phyloP scores from a whole-genome alignment of 2,113 vertebrate genomes.

The Entelurus aequoreus region DNA sequence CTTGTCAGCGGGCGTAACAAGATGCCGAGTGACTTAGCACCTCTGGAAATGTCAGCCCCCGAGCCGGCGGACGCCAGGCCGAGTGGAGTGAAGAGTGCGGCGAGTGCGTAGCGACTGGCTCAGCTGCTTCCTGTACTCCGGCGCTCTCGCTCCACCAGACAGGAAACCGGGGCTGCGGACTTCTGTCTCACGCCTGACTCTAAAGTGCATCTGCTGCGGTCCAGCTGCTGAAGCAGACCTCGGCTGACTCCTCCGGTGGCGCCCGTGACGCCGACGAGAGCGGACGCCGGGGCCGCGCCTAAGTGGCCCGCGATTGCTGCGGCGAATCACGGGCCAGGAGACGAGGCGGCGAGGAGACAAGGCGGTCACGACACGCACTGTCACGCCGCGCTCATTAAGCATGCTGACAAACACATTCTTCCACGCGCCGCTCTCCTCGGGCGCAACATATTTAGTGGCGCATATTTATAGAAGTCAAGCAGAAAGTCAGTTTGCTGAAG shows the following conservation, averaged over 20 bases:
- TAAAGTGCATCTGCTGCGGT: conserved; percentile 52
- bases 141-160: conserved; percentile 34
- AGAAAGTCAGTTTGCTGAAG: conserved; percentile 48
- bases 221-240: conserved; percentile 47
- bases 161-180: conserved; percentile 46
- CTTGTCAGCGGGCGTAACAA: conserved; percentile 71
- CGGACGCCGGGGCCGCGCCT: conserved; percentile 32
- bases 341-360: conserved; percentile 32
- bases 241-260: conserved; percentile 25
- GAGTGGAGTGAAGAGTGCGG: conserved; percentile 37
- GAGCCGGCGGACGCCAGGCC: conserved; percentile 52
- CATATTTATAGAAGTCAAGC: conserved; percentile 47
- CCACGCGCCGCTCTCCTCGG: neutral
- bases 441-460: conserved; percentile 41
- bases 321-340: conserved; percentile 48
- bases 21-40: conserved; percentile 74
- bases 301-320: conserved; percentile 50
- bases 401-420: conserved; percentile 22
- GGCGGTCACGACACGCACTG: conserved; percentile 16
- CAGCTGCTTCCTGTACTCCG: conserved; percentile 58
- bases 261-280: conserved; percentile 9
- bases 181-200: conserved; percentile 20
- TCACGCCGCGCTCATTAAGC: conserved; percentile 7
- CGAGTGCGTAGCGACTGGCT: conserved; percentile 47
- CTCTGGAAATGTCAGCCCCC: conserved; percentile 73